Evolutionary conservation across 64 coral and sea anemone species (phyloP).

Genomic region (Cladopsammia gracilis): DNA sequence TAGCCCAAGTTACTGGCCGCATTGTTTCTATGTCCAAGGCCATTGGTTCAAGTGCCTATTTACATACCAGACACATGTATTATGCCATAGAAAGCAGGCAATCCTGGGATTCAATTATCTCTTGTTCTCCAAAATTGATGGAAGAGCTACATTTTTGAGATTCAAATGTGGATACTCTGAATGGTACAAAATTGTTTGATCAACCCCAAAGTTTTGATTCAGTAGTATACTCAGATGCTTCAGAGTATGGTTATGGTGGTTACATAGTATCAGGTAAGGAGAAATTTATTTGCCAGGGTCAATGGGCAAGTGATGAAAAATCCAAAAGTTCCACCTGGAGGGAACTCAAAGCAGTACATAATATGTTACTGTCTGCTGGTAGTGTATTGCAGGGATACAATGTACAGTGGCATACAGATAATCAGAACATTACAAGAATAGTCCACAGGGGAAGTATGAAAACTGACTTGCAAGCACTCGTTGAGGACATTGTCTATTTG

Average conservation of each 20-base stretch:
- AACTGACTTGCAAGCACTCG: not conserved
- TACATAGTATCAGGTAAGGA: not conserved
- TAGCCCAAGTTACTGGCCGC: constrained; percentile 48
- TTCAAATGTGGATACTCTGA: constrained; percentile 43
- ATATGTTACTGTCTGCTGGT: constrained; percentile 26
- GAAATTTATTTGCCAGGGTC: constrained; percentile 1
- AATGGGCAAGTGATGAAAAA: constrained; percentile 35
- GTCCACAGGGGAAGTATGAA: constrained; percentile 31
- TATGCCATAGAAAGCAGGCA: constrained; percentile 39
- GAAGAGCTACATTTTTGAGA: constrained; percentile 57
- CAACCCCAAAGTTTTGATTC: constrained; percentile 15
- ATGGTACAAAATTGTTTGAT: constrained; percentile 27
- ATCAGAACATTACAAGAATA: constrained; percentile 32
- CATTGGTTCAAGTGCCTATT: constrained; percentile 31
- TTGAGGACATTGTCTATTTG: constrained; percentile 33
- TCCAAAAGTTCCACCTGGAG: constrained; percentile 43
- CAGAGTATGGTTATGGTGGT: constrained; percentile 37
- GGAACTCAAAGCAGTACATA: constrained; percentile 57
- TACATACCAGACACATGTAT: constrained; percentile 58
- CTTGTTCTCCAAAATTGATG: constrained; percentile 31
- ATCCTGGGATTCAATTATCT: constrained; percentile 17
- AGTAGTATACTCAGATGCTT: constrained; percentile 39
- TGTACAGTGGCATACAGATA: constrained; percentile 63
- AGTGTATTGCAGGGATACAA: constrained; percentile 41
- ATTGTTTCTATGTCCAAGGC: constrained; percentile 49